Evolutionary conservation across 1,140 invertebrate genomes (phyloP).

Genomic region (Drosophila arizonae): DNA sequence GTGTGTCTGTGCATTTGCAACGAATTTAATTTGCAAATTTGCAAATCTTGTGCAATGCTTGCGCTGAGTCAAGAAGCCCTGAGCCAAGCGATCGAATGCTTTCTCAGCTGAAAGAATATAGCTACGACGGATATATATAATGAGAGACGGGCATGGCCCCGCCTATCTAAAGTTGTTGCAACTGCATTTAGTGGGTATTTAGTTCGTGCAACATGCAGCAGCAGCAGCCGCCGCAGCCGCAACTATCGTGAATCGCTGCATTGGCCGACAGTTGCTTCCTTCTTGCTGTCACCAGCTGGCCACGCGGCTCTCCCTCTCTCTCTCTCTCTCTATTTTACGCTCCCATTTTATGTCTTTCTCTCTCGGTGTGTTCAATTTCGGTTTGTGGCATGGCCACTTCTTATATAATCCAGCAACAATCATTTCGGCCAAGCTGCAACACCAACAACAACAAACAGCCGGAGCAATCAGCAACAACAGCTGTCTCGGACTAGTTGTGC

Average conservation of each 20-base stretch:
- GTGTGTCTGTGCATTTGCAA: conserved; percentile 37
- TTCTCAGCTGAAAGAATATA: conserved; percentile 51
- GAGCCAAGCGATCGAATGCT: conserved; percentile 35
- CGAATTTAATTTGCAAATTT: conserved; percentile 59
- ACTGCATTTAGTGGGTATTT: conserved; percentile 67
- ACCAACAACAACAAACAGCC: conserved; percentile 27
- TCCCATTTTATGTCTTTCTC: neutral
- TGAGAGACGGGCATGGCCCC: conserved; percentile 12
- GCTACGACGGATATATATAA: conserved; percentile 3
- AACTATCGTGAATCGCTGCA: conserved; percentile 21
- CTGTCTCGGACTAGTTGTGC: conserved; percentile 41
- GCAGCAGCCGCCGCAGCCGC: neutral
- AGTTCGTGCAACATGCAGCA: conserved; percentile 68
- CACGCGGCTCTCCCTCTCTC: conserved; percentile 9
- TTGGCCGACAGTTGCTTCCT: conserved; percentile 61
- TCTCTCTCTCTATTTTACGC: neutral
- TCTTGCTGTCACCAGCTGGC: conserved; percentile 46
- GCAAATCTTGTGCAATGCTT: conserved; percentile 72
- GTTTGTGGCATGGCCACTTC: conserved; percentile 77
- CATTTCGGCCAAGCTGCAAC: conserved; percentile 76
- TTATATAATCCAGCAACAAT: conserved; percentile 77
- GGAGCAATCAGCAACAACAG: conserved; percentile 34
- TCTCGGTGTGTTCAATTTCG: conserved; percentile 38
- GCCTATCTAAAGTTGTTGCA: neutral
- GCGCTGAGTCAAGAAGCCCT: conserved; percentile 55